phyloP scores from a whole-genome alignment of 2,888 invertebrate species.

The Drosophila peninsularis region DNA sequence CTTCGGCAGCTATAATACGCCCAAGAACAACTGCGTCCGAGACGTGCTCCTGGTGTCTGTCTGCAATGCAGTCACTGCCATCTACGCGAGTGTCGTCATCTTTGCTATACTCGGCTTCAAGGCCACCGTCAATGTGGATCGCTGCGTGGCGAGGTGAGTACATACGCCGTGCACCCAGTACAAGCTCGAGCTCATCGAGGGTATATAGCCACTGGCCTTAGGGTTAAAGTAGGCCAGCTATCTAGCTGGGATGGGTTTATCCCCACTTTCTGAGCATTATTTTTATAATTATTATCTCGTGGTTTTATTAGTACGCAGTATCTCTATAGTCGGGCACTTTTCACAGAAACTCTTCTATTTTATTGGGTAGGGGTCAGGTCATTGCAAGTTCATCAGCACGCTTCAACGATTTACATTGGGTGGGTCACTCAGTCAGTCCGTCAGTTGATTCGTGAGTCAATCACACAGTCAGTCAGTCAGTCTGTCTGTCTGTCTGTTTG shows the following conservation, averaged over 20 bases:
- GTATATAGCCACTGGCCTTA: background rate
- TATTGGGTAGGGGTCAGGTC: conserved; percentile 25
- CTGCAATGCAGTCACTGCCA: conserved; percentile 97
- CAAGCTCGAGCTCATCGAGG: background rate
- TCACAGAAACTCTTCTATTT: no score
- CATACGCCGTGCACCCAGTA: background rate
- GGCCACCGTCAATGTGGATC: conserved; percentile 95
- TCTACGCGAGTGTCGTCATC: conserved; percentile 97
- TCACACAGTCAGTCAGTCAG: conserved; percentile 1
- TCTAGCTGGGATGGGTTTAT: no score
- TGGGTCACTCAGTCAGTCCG: conserved; percentile 31
- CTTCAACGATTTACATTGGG: conserved; percentile 46
- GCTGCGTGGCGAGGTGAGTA: conserved; percentile 90
- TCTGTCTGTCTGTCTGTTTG: conserved; percentile 3
- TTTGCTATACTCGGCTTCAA: conserved; percentile 98
- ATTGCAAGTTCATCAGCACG: conserved; percentile 51
- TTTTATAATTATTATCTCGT: background rate
- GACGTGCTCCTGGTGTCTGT: conserved; percentile 95
- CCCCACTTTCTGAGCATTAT: background rate
- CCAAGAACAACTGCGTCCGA: conserved; percentile 96
- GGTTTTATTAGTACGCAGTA: background rate
- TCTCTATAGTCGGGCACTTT: background rate
- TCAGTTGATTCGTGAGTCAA: background rate
- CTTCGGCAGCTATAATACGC: conserved; percentile 97
- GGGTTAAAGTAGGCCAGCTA: no score